These are phyloP conservation scores for Apteryx mantelli DNA, from an alignment of 2,113 vertebrate species.

Conservation along the genomic window DNA sequence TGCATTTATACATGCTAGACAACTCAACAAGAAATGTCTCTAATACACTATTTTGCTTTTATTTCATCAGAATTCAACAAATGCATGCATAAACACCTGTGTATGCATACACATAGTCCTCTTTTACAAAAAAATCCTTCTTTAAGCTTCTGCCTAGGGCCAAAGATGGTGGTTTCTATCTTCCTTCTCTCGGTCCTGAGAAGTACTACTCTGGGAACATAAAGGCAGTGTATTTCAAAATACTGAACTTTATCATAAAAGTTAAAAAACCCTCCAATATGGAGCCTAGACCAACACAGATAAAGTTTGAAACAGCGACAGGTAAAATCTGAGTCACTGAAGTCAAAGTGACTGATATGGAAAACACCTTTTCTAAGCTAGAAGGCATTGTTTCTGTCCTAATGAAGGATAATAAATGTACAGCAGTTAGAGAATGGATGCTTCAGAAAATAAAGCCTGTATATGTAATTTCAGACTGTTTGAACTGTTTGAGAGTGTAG, in stretches of 20 bases:
- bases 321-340: not conserved
- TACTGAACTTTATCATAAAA: not conserved
- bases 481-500: not conserved
- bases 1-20: rapidly evolving
- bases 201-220: rapidly evolving
- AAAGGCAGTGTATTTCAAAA: not conserved
- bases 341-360: not conserved
- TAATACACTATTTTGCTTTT: too few species aligned
- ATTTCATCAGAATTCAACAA: not conserved
- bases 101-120: rapidly evolving
- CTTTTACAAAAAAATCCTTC: not conserved
- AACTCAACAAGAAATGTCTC: not conserved
- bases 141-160: rapidly evolving
- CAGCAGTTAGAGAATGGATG: not conserved
- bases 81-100: not conserved
- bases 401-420: not conserved
- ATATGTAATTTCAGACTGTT: not conserved
- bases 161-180: rapidly evolving
- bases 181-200: not conserved
- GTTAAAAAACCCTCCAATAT: not conserved
- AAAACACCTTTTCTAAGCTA: not conserved
- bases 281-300: not conserved
- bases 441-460: not conserved
- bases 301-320: not conserved
- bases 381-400: not conserved